A percentile compares a stretch with the other conserved stretches of the same genome.
Conservation (phyloP, 2,888 invertebrate genomes). For the Eubasilissa splendida region DNA sequence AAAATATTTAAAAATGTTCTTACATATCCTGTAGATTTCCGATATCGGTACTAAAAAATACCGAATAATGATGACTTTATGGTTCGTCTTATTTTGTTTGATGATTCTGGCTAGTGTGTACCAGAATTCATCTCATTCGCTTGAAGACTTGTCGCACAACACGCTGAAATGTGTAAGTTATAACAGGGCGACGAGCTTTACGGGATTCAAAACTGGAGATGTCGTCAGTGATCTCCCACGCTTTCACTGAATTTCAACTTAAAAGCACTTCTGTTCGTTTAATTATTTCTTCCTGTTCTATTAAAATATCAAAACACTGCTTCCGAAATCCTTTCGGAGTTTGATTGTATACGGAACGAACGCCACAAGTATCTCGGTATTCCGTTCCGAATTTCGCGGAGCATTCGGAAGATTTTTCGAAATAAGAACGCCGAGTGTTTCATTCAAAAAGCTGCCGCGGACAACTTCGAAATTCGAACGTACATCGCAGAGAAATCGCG, state of each 20-base stretch:
- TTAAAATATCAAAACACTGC: no score
- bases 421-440: conserved; percentile 28
- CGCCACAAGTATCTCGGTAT: conserved; percentile 10
- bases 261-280: conserved; percentile 5
- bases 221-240: conserved; percentile 36
- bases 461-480: conserved; percentile 6
- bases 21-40: no score
- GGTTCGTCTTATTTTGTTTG: no score
- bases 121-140: conserved; percentile 7
- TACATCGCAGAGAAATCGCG: conserved; percentile 25
- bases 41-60: no score
- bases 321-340: background rate
- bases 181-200: conserved; percentile 14
- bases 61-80: no score
- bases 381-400: background rate
- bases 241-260: conserved; percentile 39
- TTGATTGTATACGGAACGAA: conserved; percentile 15
- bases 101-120: background rate
- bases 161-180: background rate
- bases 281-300: no score
- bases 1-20: no score
- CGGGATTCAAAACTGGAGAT: conserved; percentile 21
- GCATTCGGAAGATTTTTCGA: conserved; percentile 17
- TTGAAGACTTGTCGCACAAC: background rate
- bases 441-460: conserved; percentile 5